phyloP scores from a whole-genome alignment of 2,888 invertebrate genomes.

The Lepidocyrtinus sp. region DNA sequence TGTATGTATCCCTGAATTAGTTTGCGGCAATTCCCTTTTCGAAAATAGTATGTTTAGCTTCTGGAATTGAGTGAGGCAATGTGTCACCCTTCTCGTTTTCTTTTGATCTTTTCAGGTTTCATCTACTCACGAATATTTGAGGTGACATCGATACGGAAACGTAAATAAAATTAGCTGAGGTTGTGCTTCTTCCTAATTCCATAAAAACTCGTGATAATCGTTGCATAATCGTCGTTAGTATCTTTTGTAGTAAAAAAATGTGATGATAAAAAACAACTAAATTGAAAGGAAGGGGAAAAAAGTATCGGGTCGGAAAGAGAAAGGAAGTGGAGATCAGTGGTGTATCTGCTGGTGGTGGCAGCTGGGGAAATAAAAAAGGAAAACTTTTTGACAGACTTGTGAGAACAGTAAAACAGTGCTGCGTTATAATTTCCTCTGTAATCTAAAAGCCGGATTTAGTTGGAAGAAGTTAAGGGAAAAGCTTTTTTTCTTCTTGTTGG shows the following conservation, averaged over 20 bases:
- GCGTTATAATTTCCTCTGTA: no score
- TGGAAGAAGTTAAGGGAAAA: not conserved
- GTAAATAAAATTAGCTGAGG: not conserved
- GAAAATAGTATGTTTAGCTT: not conserved
- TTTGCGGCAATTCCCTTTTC: not conserved
- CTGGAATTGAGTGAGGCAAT: not conserved
- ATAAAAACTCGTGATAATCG: not conserved
- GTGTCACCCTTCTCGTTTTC: not conserved
- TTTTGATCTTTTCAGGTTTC: not conserved
- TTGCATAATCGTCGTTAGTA: not conserved
- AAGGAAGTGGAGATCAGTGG: no score
- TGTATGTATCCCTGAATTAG: not conserved
- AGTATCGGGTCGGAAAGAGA: no score
- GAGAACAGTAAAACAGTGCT: not conserved
- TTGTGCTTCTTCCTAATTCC: not conserved
- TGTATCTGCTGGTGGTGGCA: not conserved
- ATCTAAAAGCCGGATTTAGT: not conserved
- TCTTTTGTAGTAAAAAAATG: no score
- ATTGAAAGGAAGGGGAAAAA: not conserved
- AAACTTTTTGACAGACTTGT: not conserved
- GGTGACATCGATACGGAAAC: no score
- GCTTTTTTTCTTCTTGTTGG: no score
- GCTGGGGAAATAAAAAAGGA: not conserved
- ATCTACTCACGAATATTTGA: no score
- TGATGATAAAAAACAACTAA: not conserved